Percentiles rank a stretch among this genome's conserved stretches.
These are phyloP conservation scores for Orycteropus afer DNA, from an alignment of 2,113 vertebrate genomes.

Conservation along the genomic window DNA sequence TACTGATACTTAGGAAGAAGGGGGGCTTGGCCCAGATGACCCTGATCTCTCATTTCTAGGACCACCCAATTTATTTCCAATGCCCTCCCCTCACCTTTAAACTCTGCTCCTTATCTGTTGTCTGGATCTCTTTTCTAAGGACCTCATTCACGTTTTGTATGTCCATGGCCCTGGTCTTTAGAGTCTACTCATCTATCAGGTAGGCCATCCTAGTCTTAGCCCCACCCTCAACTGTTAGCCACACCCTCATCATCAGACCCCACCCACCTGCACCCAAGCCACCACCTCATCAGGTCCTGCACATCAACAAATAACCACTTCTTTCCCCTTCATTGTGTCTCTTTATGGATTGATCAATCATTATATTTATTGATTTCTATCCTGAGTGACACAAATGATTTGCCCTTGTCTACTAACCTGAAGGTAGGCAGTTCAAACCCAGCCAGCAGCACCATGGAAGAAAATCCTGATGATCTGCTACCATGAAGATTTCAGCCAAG, in stretches of 20 bases:
- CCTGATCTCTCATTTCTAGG: not conserved
- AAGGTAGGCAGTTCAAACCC: not conserved
- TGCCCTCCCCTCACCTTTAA: not conserved
- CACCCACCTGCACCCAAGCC: constrained; percentile 13
- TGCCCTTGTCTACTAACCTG: not conserved
- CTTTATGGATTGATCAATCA: not conserved
- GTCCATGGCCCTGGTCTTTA: constrained; percentile 65
- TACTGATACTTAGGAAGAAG: not conserved
- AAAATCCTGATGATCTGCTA: not conserved
- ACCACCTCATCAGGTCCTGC: not conserved
- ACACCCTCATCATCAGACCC: constrained; percentile 34
- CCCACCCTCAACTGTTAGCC: constrained; percentile 76
- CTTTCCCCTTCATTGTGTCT: not conserved
- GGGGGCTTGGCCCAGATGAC: not conserved
- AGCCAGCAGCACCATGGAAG: not conserved
- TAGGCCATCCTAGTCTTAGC: constrained; percentile 4
- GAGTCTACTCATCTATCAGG: not conserved
- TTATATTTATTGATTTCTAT: not conserved
- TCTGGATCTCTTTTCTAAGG: not conserved
- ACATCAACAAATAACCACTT: too few species aligned
- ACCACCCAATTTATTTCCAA: not conserved
- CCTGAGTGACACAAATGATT: not conserved
- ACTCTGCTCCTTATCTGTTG: not conserved
- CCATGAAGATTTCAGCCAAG: not conserved
- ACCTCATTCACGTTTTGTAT: not conserved